Evolutionary conservation across 2,888 invertebrate genomes (phyloP), one percentile per base, ranked within the genome.

Genomic region (Sminthurides aquaticus): DNA sequence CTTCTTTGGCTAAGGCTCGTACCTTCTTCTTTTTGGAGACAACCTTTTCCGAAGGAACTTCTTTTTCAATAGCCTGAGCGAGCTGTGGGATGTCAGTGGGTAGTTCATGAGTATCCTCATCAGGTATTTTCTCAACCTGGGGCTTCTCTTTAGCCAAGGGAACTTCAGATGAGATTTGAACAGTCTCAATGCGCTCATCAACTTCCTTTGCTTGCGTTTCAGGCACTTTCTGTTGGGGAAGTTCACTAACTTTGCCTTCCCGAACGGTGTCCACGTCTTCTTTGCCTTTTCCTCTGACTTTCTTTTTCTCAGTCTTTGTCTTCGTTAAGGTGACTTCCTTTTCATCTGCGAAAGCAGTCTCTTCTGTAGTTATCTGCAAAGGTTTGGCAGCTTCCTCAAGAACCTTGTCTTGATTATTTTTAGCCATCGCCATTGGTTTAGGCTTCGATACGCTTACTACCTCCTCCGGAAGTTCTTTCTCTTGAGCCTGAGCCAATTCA

Each of bases 81-180:
- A 20, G 80, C 90, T 91, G 49, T 89, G 90, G 77, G 91, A 26
- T 3, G 5, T 64, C 64, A 0, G 5, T 3, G 3, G 52, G 22
- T 1, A 66, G 18, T 29, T 62, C 58, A 22, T 43, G 57, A 22
- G 25, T 5, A 28, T 11, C 27, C 20, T 55, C 63, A 22, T 66
- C 63, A 2, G 26, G 25, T 8, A 63, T 22, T 25, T 62, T 48
- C 5, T 64, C 67, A 22, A 28, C 34, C 5, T 22, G 49, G 1
- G 20, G 11, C 24, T 62, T 57, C 11, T 60, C 61, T 25, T 64
- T 64, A 11, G 60, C 64, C 26, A 64, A 15, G 3, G 58, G 3
- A 2, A 29, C 25, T 27, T 63, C 57, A n/a, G 58, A 34, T 8
- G 67, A 60, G 8, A 64, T 54, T 11, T 5, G 34, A 8, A 60